A percentile compares a stretch with the other conserved stretches of the same genome.
These are phyloP conservation scores for Lonchura striata DNA, from an alignment of 2,113 vertebrate genomes.

Conservation along the genomic window DNA sequence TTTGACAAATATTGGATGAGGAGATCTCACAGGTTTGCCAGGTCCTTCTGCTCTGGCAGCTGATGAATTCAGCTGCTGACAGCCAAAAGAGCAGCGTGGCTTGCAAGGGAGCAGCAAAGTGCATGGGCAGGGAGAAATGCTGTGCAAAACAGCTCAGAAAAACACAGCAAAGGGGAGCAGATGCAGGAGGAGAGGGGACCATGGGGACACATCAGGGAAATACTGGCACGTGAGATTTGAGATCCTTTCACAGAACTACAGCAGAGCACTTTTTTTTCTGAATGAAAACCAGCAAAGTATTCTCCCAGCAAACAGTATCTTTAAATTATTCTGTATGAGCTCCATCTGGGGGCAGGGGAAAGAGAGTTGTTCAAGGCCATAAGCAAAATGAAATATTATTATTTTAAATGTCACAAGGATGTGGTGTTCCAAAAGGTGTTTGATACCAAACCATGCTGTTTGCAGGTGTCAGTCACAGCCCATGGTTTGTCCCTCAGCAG, in stretches of 20 bases:
- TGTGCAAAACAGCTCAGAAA: not conserved
- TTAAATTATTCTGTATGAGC: not conserved
- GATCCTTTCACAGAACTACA: not conserved
- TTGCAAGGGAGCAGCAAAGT: not conserved
- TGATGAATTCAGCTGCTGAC: not conserved
- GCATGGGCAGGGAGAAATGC: not conserved
- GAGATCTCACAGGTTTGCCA: not conserved
- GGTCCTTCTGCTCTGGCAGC: not conserved
- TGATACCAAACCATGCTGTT: not conserved
- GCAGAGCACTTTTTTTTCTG: not conserved
- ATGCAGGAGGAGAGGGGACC: not conserved
- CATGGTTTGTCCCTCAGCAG: not conserved
- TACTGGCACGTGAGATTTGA: not conserved
- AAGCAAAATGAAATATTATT: not conserved
- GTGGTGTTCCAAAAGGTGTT: not conserved
- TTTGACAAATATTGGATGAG: not conserved
- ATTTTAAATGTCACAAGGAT: not conserved
- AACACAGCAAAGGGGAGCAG: not conserved
- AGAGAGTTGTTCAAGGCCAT: not conserved
- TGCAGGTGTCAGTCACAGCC: not conserved
- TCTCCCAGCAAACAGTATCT: not conserved
- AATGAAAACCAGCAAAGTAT: not conserved
- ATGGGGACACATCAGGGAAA: not conserved
- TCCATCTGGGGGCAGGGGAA: not conserved
- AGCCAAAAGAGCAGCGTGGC: fast-evolving